phyloP scores from a whole-genome alignment of 2,797 vertebrate species.

The Halcyon badia region DNA sequence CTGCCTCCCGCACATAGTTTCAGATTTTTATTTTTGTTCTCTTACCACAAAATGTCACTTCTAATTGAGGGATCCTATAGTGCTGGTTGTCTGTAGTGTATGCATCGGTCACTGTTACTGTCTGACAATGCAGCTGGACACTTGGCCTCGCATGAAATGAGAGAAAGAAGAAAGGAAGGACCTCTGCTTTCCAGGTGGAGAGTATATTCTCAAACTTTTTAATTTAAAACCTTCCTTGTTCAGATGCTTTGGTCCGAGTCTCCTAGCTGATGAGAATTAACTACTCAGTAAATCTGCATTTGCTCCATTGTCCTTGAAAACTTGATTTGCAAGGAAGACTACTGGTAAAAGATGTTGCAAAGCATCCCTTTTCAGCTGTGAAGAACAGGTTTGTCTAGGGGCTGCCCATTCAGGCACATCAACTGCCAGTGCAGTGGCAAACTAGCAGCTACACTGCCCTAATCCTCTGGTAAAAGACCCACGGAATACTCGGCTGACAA shows the following conservation, averaged over 20 bases:
- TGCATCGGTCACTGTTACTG: neutral
- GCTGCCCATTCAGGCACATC: neutral
- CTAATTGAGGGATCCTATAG: neutral
- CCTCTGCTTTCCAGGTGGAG: neutral
- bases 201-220: neutral
- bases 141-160: neutral
- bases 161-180: neutral
- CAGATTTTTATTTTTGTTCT: neutral
- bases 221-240: neutral
- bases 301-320: neutral
- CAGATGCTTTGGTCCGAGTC: neutral
- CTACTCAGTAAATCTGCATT: neutral
- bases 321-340: neutral
- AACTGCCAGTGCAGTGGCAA: neutral
- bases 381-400: neutral
- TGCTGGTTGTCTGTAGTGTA: neutral
- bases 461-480: neutral
- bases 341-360: neutral
- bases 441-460: neutral
- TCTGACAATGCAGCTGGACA: neutral
- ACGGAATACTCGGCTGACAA: neutral
- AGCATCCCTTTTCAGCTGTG: neutral
- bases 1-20: neutral
- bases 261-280: neutral
- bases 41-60: neutral